A percentile compares a stretch with the other conserved stretches of the same genome.
Evolutionary conservation across 1,140 invertebrate genomes (phyloP).

Genomic region (Zaprionus ornatus): DNA sequence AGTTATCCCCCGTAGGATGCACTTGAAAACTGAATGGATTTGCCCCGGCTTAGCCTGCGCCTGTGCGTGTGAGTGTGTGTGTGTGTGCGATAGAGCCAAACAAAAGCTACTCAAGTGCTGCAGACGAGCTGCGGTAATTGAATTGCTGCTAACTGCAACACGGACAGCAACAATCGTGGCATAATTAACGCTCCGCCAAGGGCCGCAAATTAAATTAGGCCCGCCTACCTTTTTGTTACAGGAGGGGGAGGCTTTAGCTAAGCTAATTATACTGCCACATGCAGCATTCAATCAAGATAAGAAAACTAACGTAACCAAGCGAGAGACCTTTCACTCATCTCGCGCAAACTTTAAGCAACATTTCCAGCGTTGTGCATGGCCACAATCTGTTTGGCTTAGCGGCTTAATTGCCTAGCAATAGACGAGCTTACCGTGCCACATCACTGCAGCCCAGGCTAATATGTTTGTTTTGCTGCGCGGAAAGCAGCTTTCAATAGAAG

Average conservation of each 20-base stretch:
- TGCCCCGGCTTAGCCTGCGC: slow-evolving; percentile 12
- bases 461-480: slow-evolving; percentile 6
- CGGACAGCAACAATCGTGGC: slow-evolving; percentile 58
- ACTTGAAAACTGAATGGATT: slow-evolving; percentile 71
- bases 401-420: slow-evolving; percentile 67
- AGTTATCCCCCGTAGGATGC: slow-evolving; percentile 65
- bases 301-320: not conserved
- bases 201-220: slow-evolving; percentile 50
- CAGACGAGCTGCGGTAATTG: slow-evolving; percentile 59
- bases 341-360: not conserved
- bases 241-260: slow-evolving; percentile 7
- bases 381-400: slow-evolving; percentile 59
- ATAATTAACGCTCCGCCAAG: slow-evolving; percentile 62
- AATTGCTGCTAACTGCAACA: slow-evolving; percentile 65
- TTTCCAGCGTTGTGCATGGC: not conserved
- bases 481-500: slow-evolving; percentile 69
- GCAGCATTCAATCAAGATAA: slow-evolving; percentile 21
- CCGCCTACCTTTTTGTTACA: not conserved
- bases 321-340: not conserved
- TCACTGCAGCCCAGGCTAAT: slow-evolving; percentile 39
- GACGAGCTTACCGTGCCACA: not conserved
- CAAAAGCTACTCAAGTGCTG: slow-evolving; percentile 70
- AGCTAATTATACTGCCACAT: slow-evolving; percentile 46
- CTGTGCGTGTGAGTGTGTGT: not conserved
- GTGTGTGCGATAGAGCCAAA: slow-evolving; percentile 26